Conservation (phyloP, 1,140 invertebrate species). For the Gonioctena quinquepunctata region DNA sequence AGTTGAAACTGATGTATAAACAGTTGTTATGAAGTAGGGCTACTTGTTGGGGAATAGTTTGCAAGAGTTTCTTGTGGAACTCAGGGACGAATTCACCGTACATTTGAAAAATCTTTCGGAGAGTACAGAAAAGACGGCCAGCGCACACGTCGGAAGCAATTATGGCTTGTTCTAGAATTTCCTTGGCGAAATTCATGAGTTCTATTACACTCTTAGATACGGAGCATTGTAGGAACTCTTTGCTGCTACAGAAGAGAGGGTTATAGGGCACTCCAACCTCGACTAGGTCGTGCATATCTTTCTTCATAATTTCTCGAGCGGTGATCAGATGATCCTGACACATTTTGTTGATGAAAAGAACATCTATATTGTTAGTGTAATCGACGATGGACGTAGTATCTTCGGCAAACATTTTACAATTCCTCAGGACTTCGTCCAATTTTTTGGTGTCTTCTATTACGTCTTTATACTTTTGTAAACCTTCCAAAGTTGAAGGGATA, state of each 20-base stretch:
- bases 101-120: constrained; percentile 75
- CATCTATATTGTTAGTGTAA: constrained; percentile 77
- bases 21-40: constrained; percentile 94
- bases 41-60: constrained; percentile 82
- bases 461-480: constrained; percentile 67
- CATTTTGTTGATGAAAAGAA: constrained; percentile 78
- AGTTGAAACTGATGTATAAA: constrained; percentile 80
- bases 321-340: constrained; percentile 72
- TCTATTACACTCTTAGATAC: constrained; percentile 65
- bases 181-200: constrained; percentile 70
- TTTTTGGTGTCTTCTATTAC: constrained; percentile 67
- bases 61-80: constrained; percentile 76
- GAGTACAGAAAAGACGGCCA: constrained; percentile 71
- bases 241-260: constrained; percentile 16
- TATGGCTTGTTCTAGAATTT: constrained; percentile 73
- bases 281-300: constrained; percentile 79
- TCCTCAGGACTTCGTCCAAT: constrained; percentile 68
- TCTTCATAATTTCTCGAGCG: constrained; percentile 76
- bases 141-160: constrained; percentile 63
- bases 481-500: constrained; percentile 73
- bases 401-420: constrained; percentile 61
- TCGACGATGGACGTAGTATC: constrained; percentile 55
- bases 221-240: constrained; percentile 60
- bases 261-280: constrained; percentile 58
- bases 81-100: constrained; percentile 78